phyloP scores from a whole-genome alignment of 2,113 vertebrate genomes.

The Pterophyllum scalare region DNA sequence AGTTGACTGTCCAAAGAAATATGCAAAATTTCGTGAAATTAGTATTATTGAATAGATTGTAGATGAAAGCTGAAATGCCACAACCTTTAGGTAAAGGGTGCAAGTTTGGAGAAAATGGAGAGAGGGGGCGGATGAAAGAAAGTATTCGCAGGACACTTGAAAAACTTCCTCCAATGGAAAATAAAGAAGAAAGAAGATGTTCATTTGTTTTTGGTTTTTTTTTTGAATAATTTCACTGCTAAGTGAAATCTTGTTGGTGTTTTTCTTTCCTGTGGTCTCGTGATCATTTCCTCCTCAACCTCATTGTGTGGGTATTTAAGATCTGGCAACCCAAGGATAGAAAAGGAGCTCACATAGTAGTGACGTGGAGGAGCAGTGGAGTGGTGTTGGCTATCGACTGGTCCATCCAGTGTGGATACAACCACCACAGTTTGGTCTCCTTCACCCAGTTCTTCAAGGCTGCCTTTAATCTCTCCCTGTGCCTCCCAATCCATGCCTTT shows the following conservation, averaged over 20 bases:
- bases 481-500: conserved; percentile 76
- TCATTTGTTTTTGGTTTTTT: conserved; percentile 32
- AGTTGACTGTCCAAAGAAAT: conserved; percentile 7
- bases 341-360: conserved; percentile 27
- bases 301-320: conserved; percentile 53
- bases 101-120: background rate
- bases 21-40: conserved; percentile 7
- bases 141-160: background rate
- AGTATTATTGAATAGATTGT: background rate
- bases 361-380: conserved; percentile 52
- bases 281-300: conserved; percentile 60
- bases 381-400: conserved; percentile 73
- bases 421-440: conserved; percentile 74
- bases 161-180: conserved; percentile 3
- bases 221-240: conserved; percentile 20
- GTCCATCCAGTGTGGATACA: conserved; percentile 56
- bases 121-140: background rate
- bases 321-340: conserved; percentile 15
- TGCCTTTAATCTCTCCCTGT: conserved; percentile 81
- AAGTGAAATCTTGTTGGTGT: conserved; percentile 11
- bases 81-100: conserved; percentile 14
- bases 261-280: conserved; percentile 14
- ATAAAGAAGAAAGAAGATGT: conserved; percentile 7
- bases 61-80: conserved; percentile 20
- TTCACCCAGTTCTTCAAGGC: conserved; percentile 83